A percentile compares a stretch with the other conserved stretches of the same genome.
These are phyloP conservation scores for Festucalex cinctus DNA, from an alignment of 2,113 vertebrate genomes.

Conservation along the genomic window DNA sequence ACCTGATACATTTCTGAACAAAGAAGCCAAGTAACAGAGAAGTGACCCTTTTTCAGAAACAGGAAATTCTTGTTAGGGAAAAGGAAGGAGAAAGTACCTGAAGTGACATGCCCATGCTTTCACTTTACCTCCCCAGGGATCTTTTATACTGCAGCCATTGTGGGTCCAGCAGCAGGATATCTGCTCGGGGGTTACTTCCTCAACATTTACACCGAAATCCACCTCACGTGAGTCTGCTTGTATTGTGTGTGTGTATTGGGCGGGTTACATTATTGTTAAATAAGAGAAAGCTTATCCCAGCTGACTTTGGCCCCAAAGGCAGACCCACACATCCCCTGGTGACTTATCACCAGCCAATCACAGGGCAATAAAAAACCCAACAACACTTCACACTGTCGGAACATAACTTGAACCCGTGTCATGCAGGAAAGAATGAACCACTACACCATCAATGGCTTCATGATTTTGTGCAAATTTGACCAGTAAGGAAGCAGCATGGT, in stretches of 20 bases:
- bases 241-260: neutral
- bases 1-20: conserved; percentile 7
- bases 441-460: too few species aligned
- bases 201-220: conserved; percentile 85
- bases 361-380: too few species aligned
- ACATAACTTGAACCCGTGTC: too few species aligned
- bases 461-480: too few species aligned
- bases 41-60: conserved; percentile 27
- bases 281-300: too few species aligned
- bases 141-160: conserved; percentile 93
- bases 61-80: conserved; percentile 32
- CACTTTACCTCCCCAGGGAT: conserved; percentile 68
- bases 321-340: too few species aligned
- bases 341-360: too few species aligned
- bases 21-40: conserved; percentile 12
- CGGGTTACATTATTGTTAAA: neutral
- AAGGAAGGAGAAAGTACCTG: conserved; percentile 32
- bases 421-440: too few species aligned
- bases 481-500: too few species aligned
- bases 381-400: too few species aligned
- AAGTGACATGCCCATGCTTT: conserved; percentile 30
- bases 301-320: too few species aligned
- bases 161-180: conserved; percentile 94
- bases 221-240: conserved; percentile 77
- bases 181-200: conserved; percentile 91